Conservation (phyloP, 1,140 invertebrate genomes). For the Tribolium madens region DNA sequence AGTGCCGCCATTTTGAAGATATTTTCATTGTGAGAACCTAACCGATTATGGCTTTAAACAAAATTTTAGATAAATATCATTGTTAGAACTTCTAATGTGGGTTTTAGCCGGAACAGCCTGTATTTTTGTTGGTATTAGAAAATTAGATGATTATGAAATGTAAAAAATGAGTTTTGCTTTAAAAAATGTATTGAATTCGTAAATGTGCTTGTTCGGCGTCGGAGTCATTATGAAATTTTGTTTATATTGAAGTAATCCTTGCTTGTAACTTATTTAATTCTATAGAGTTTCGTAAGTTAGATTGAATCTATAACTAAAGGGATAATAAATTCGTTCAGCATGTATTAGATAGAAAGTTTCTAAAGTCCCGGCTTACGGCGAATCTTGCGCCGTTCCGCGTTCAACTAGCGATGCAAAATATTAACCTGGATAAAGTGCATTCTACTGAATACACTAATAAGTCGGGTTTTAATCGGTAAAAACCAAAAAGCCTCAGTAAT, state of each 20-base stretch:
- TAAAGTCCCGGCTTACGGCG: slow-evolving; percentile 38
- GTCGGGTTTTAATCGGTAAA: neutral
- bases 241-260: slow-evolving; percentile 32
- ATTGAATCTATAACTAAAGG: slow-evolving; percentile 57
- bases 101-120: too few relatives aligned
- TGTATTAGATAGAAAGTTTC: slow-evolving; percentile 54
- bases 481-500: slow-evolving; percentile 3
- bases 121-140: too few relatives aligned
- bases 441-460: neutral
- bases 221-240: slow-evolving; percentile 16
- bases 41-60: too few relatives aligned
- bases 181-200: neutral
- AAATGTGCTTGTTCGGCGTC: neutral
- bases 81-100: too few relatives aligned
- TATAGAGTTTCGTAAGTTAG: slow-evolving; percentile 53
- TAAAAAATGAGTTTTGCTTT: too few relatives aligned
- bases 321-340: slow-evolving; percentile 56
- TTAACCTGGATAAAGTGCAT: slow-evolving; percentile 29
- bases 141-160: too few relatives aligned
- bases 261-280: slow-evolving; percentile 55
- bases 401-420: slow-evolving; percentile 23
- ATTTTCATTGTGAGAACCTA: too few relatives aligned
- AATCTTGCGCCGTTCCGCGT: slow-evolving; percentile 27
- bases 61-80: too few relatives aligned
- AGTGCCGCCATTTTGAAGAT: too few relatives aligned